These are phyloP conservation scores for Slavum lentiscoides DNA, from an alignment of 2,888 invertebrate species.

Conservation along the genomic window DNA sequence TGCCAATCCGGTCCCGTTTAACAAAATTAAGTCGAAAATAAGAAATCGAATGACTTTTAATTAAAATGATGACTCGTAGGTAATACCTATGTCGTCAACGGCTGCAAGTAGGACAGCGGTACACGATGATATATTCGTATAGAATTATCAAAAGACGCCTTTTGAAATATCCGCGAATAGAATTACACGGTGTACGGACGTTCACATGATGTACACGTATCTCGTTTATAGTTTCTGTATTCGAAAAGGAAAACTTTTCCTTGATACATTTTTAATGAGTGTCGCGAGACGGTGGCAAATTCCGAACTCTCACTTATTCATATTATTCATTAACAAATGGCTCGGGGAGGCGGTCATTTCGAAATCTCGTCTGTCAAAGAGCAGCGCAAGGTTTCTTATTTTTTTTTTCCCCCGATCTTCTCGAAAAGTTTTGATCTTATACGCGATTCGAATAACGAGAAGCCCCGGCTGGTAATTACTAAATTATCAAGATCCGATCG, in stretches of 20 bases:
- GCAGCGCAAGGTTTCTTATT: neutral
- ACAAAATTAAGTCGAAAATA: too few relatives aligned
- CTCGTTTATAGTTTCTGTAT: neutral
- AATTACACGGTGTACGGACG: too few relatives aligned
- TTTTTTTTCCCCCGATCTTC: neutral
- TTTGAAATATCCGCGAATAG: neutral
- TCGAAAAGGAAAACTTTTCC: constrained; percentile 9
- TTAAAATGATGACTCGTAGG: too few relatives aligned
- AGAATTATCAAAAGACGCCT: neutral
- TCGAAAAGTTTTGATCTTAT: too few relatives aligned
- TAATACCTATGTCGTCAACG: too few relatives aligned
- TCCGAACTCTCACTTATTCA: neutral
- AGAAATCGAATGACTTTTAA: too few relatives aligned
- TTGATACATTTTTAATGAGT: constrained; percentile 14
- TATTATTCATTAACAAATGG: neutral
- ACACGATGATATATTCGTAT: neutral
- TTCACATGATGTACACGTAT: neutral
- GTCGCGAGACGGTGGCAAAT: neutral
- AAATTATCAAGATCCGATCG: too few relatives aligned
- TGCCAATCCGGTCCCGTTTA: too few relatives aligned
- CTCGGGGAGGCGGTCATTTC: neutral
- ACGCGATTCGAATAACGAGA: too few relatives aligned
- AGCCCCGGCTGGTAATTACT: too few relatives aligned
- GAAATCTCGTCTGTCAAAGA: neutral
- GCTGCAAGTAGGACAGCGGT: too few relatives aligned